These are phyloP conservation scores for Chrysocyon brachyurus DNA, from an alignment of 2,797 vertebrate species.

Conservation along the genomic window DNA sequence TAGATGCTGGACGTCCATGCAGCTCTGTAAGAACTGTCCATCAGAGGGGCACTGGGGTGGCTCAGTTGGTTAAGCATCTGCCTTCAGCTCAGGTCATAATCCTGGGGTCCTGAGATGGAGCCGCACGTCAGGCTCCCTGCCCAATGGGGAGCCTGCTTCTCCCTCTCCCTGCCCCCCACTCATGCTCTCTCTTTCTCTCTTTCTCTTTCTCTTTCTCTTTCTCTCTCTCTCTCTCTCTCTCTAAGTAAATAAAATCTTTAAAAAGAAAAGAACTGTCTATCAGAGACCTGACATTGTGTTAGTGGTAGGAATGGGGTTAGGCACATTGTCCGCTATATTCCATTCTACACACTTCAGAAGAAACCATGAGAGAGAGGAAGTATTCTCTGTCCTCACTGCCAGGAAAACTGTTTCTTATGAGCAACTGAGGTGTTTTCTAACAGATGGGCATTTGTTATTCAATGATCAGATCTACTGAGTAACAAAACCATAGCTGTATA, in stretches of 20 bases:
- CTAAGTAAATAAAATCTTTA: too few relatives aligned
- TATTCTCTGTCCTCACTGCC: not conserved
- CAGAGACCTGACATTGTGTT: not conserved
- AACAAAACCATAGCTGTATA: not conserved
- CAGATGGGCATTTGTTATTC: not conserved
- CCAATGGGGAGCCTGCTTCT: too few relatives aligned
- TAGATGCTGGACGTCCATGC: not conserved
- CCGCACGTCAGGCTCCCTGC: too few relatives aligned
- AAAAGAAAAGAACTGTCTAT: not conserved
- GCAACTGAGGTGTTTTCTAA: not conserved
- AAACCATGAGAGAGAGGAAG: not conserved
- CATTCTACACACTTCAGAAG: not conserved
- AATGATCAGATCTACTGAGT: not conserved
- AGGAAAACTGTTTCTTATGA: conserved; percentile 3
- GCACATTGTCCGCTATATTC: not conserved
- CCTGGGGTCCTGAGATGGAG: too few relatives aligned
- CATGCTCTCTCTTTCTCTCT: too few relatives aligned
- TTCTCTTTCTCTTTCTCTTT: too few relatives aligned
- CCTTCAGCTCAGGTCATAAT: too few relatives aligned
- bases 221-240: too few relatives aligned
- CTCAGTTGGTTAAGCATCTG: too few relatives aligned
- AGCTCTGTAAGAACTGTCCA: not conserved
- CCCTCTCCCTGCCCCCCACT: too few relatives aligned
- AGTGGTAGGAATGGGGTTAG: not conserved
- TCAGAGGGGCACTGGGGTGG: not conserved